Evolutionary conservation across 1,140 invertebrate species (phyloP).

Genomic region (Drosophila insularis): DNA sequence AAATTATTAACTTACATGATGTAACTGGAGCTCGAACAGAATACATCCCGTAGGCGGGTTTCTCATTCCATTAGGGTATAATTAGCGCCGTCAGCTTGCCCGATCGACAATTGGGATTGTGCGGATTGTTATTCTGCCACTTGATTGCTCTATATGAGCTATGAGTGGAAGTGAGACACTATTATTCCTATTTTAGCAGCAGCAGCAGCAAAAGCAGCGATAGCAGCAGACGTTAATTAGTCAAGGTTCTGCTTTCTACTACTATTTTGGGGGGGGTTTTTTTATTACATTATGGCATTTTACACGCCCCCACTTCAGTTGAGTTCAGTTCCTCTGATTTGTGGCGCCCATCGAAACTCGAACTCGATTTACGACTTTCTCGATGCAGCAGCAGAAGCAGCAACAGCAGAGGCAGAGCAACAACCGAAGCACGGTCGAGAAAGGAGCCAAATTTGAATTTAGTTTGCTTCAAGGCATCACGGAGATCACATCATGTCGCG

Average conservation of each 20-base stretch:
- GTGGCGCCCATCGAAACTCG: background rate
- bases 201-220: background rate
- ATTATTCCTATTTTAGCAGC: background rate
- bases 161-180: slow-evolving; percentile 14
- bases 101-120: slow-evolving; percentile 1
- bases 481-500: slow-evolving; percentile 39
- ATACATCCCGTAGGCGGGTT: background rate
- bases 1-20: too few relatives aligned
- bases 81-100: slow-evolving; percentile 3
- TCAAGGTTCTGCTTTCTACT: slow-evolving; percentile 22
- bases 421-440: background rate
- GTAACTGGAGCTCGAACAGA: too few relatives aligned
- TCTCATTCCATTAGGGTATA: background rate
- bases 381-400: slow-evolving; percentile 6
- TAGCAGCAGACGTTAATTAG: slow-evolving; percentile 40
- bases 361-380: slow-evolving; percentile 43
- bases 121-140: slow-evolving; percentile 26
- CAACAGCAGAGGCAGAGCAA: slow-evolving; percentile 11
- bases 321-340: background rate
- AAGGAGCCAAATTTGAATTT: slow-evolving; percentile 46
- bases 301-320: background rate
- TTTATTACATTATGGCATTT: slow-evolving; percentile 22
- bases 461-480: slow-evolving; percentile 20
- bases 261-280: slow-evolving; percentile 37
- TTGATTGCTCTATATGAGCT: slow-evolving; percentile 35